phyloP scores from a whole-genome alignment of 2,888 invertebrate species.

The Thyatira batis region DNA sequence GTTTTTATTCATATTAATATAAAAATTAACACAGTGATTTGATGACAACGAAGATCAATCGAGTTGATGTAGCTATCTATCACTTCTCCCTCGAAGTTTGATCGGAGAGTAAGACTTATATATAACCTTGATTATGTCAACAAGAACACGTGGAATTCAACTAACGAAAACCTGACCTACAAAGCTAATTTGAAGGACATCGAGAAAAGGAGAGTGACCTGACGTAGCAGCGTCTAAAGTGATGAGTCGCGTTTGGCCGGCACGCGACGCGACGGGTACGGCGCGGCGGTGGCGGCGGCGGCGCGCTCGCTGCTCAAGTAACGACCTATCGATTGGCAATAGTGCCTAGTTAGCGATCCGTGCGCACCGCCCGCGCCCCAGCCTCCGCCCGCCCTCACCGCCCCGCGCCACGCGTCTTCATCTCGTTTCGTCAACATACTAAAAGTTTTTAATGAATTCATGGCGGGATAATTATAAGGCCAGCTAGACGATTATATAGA shows the following conservation, averaged over 20 bases:
- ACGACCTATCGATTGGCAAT: conserved; percentile 82
- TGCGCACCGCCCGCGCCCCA: conserved; percentile 38
- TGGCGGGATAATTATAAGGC: conserved; percentile 13
- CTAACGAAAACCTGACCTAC: conserved; percentile 80
- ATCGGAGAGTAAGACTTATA: conserved; percentile 14
- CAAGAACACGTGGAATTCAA: conserved; percentile 75
- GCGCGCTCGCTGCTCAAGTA: conserved; percentile 57
- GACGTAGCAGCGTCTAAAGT: conserved; percentile 80
- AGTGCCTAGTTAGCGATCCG: conserved; percentile 79
- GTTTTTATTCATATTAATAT: no score
- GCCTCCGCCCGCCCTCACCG: conserved; percentile 31
- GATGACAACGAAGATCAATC: no score
- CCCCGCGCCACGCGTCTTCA: conserved; percentile 34
- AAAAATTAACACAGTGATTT: no score
- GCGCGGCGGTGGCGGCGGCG: conserved; percentile 42
- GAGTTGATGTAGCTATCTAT: no score
- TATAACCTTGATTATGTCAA: conserved; percentile 55
- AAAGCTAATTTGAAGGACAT: conserved; percentile 83
- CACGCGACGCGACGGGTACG: conserved; percentile 40
- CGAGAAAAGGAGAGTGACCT: conserved; percentile 83
- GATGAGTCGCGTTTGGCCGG: conserved; percentile 79
- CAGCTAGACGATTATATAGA: neutral
- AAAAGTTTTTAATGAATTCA: conserved; percentile 47
- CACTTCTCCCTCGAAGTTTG: no score
- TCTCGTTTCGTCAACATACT: conserved; percentile 39